phyloP scores from a whole-genome alignment of 2,797 vertebrate genomes.

The Prionace glauca region DNA sequence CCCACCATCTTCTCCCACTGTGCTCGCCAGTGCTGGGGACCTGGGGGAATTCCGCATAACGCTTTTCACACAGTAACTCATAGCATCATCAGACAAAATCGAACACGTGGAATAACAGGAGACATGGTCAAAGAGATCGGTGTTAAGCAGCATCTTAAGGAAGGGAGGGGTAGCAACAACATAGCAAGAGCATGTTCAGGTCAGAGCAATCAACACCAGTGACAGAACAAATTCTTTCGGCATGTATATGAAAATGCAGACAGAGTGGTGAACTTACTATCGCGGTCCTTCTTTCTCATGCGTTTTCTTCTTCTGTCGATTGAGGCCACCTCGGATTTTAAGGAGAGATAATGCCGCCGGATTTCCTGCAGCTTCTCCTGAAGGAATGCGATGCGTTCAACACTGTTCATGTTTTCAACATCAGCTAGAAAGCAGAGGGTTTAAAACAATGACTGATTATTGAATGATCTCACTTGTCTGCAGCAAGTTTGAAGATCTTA shows the following conservation, averaged over 20 bases:
- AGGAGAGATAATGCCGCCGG: constrained; percentile 72
- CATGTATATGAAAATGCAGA: neutral
- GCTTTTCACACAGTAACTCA: neutral
- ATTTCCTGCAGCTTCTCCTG: constrained; percentile 76
- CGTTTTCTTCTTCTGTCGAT: constrained; percentile 70
- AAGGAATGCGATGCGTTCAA: constrained; percentile 70
- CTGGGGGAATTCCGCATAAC: too few species aligned
- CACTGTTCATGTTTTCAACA: constrained; percentile 69
- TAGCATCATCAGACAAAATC: neutral
- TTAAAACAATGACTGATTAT: neutral
- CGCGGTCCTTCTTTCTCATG: constrained; percentile 72
- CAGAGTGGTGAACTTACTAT: constrained; percentile 57
- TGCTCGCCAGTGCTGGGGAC: too few species aligned
- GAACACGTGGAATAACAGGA: neutral
- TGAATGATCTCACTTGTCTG: too few species aligned
- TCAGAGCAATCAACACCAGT: neutral
- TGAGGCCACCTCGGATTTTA: constrained; percentile 74
- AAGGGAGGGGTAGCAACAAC: neutral
- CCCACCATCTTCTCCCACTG: too few species aligned
- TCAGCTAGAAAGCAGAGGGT: constrained; percentile 55
- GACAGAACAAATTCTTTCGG: neutral
- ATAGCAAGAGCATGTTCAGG: neutral
- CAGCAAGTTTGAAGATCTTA: neutral
- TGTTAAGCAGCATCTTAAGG: neutral
- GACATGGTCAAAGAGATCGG: neutral